Conservation (phyloP, 2,113 vertebrate genomes). For the Pardalotus punctatus region DNA sequence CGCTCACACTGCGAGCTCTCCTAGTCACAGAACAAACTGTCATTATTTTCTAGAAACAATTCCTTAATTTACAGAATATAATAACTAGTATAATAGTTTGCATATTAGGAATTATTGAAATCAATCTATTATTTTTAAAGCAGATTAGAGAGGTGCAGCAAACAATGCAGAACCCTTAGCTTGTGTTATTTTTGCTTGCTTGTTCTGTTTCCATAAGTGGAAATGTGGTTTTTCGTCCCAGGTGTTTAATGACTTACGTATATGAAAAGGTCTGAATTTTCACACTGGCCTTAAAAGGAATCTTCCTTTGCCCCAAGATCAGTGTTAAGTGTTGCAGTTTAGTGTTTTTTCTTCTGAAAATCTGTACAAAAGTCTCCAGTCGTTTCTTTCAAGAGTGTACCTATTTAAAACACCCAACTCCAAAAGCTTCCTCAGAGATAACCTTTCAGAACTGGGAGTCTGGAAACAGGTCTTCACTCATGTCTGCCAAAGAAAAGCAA, state of each 20-base stretch:
- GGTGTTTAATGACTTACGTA: neutral
- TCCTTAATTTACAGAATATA: neutral
- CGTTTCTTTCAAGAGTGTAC: neutral
- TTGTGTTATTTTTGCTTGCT: neutral
- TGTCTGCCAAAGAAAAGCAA: neutral
- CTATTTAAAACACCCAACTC: neutral
- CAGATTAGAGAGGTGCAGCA: neutral
- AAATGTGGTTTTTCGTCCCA: neutral
- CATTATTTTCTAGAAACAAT: neutral
- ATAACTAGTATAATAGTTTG: neutral
- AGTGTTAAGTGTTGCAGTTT: neutral
- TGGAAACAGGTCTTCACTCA: neutral
- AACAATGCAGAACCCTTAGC: neutral
- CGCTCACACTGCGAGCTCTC: neutral
- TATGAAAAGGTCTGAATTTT: neutral
- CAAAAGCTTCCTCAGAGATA: neutral
- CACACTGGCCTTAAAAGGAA: neutral
- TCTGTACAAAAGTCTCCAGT: neutral
- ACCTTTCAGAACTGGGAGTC: neutral
- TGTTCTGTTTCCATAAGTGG: neutral
- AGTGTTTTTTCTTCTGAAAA: neutral
- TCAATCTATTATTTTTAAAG: neutral
- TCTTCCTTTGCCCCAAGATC: neutral
- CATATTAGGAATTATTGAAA: neutral
- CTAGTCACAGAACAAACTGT: neutral